Conservation (phyloP, 2,797 vertebrate genomes). For the Sebastes elongatus region DNA sequence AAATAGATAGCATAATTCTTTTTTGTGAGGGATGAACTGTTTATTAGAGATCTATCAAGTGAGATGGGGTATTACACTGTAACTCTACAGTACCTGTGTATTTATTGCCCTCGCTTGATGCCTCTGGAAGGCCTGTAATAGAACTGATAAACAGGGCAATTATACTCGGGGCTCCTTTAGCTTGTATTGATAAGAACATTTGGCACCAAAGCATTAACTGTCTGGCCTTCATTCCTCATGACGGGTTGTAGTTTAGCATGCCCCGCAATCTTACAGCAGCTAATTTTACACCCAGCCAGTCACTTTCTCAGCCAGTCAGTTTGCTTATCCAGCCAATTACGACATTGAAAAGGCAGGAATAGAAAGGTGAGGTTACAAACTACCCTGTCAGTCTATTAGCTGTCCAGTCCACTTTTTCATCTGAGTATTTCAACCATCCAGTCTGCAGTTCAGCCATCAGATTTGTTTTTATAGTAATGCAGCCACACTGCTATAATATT, state of each 20-base stretch:
- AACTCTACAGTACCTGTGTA: constrained; percentile 66
- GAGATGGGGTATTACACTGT: constrained; percentile 61
- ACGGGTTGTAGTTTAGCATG: constrained; percentile 43
- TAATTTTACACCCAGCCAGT: constrained; percentile 22
- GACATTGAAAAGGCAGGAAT: not conserved
- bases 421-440: not conserved
- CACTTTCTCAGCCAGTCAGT: constrained; percentile 14
- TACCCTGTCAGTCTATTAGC: not conserved
- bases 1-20: constrained; percentile 76
- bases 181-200: constrained; percentile 71
- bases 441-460: not conserved
- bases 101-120: constrained; percentile 71
- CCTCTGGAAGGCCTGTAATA: constrained; percentile 74
- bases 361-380: not conserved
- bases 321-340: constrained; percentile 36
- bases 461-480: not conserved
- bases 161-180: constrained; percentile 66
- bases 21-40: constrained; percentile 69
- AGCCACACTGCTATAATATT: not conserved
- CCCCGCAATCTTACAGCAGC: not conserved
- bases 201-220: constrained; percentile 56
- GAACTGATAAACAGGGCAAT: constrained; percentile 82
- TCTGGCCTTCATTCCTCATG: constrained; percentile 49
- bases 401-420: not conserved
- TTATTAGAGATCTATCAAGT: constrained; percentile 79